These are phyloP conservation scores for Riparia riparia DNA, from an alignment of 2,113 vertebrate species.

Conservation along the genomic window DNA sequence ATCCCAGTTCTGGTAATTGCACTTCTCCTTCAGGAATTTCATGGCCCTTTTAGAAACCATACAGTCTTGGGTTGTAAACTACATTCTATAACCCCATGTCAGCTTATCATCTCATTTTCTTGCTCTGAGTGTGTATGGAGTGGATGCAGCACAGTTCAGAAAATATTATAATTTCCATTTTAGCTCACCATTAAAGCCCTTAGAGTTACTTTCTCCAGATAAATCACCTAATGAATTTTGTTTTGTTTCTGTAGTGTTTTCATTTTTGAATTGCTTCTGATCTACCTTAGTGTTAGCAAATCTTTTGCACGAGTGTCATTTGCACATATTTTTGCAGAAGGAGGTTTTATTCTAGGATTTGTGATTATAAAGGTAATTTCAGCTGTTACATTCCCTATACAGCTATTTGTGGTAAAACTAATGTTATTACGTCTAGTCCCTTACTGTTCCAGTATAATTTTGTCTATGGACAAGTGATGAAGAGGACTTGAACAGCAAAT, in stretches of 20 bases:
- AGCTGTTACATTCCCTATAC: neutral
- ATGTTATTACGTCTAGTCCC: neutral
- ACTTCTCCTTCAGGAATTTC: constrained; percentile 11
- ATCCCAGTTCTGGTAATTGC: neutral
- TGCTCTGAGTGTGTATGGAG: neutral
- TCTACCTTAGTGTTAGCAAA: neutral
- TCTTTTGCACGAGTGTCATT: neutral
- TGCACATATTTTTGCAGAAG: neutral
- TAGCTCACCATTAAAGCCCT: neutral
- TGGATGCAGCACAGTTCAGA: neutral
- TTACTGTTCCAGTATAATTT: neutral
- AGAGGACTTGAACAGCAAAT: neutral
- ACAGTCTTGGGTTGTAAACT: neutral
- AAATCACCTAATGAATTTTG: neutral
- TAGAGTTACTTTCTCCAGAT: neutral
- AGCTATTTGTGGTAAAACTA: neutral
- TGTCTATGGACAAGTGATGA: neutral
- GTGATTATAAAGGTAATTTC: neutral
- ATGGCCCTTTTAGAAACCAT: neutral
- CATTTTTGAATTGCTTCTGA: neutral
- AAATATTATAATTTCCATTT: neutral
- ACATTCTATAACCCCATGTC: neutral
- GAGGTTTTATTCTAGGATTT: neutral
- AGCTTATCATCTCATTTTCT: neutral
- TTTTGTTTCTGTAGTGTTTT: neutral